phyloP scores from a whole-genome alignment of 2,888 invertebrate genomes.

The Tryphoninae sp. region DNA sequence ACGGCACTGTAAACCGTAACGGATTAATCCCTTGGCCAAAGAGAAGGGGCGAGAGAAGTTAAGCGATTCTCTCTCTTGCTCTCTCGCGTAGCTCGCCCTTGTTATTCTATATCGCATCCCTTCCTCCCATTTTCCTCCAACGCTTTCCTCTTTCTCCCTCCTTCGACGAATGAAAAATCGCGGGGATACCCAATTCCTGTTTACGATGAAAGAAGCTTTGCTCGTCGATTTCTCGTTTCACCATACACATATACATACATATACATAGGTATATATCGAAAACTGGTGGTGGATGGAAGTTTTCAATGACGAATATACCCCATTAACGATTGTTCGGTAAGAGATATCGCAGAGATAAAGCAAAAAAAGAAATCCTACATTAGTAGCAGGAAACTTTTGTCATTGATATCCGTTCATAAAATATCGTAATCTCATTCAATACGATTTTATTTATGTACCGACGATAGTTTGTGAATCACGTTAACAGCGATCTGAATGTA shows the following conservation, averaged over 20 bases:
- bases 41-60: constrained; percentile 52
- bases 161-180: constrained; percentile 55
- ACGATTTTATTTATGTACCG: constrained; percentile 14
- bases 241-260: constrained; percentile 14
- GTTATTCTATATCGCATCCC: constrained; percentile 36
- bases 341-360: not conserved
- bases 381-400: constrained; percentile 20
- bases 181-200: constrained; percentile 55
- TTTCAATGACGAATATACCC: constrained; percentile 46
- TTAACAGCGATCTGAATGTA: not conserved
- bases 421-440: constrained; percentile 37
- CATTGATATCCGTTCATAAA: constrained; percentile 40
- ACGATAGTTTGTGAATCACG: not conserved
- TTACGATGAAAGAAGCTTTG: constrained; percentile 60
- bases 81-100: constrained; percentile 42
- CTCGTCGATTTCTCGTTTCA: constrained; percentile 53
- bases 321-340: constrained; percentile 50
- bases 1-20: constrained; percentile 71
- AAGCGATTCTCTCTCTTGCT: constrained; percentile 56
- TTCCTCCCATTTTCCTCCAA: constrained; percentile 31
- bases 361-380: constrained; percentile 17
- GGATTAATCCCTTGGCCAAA: constrained; percentile 71
- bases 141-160: constrained; percentile 25
- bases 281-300: constrained; percentile 30
- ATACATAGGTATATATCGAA: constrained; percentile 26